Percentiles rank a stretch among this genome's conserved stretches.
Conservation (phyloP, 2,113 vertebrate species). For the Thryonomys swinderianus region DNA sequence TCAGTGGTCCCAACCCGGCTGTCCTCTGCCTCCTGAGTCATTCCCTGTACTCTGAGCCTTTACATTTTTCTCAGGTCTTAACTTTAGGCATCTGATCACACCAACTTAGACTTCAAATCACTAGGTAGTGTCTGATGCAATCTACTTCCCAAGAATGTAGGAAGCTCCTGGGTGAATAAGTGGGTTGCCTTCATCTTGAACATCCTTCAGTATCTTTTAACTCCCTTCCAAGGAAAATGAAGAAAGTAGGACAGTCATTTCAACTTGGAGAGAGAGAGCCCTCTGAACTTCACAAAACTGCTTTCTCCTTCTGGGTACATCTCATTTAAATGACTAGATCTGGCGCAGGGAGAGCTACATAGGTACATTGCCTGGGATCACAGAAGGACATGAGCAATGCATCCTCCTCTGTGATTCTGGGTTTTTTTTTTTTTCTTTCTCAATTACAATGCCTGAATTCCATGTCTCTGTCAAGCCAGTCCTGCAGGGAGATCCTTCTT, state of each 20-base stretch:
- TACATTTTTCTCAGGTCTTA: background rate
- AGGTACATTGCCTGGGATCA: background rate
- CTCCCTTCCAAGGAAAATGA: background rate
- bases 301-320: background rate
- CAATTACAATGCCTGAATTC: background rate
- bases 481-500: background rate
- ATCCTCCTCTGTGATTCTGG: background rate
- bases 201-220: background rate
- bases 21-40: background rate
- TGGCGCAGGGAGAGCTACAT: background rate
- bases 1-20: background rate
- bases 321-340: background rate
- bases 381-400: background rate
- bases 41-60: background rate
- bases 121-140: background rate
- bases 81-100: slow-evolving; percentile 12
- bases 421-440: background rate
- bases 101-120: background rate
- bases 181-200: background rate
- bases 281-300: background rate
- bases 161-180: background rate
- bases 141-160: background rate
- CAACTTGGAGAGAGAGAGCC: background rate
- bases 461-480: background rate
- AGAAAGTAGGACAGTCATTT: background rate